A percentile compares a stretch with the other conserved stretches of the same genome.
phyloP scores from a whole-genome alignment of 2,113 vertebrate genomes.

The Puffinus mauretanicus region DNA sequence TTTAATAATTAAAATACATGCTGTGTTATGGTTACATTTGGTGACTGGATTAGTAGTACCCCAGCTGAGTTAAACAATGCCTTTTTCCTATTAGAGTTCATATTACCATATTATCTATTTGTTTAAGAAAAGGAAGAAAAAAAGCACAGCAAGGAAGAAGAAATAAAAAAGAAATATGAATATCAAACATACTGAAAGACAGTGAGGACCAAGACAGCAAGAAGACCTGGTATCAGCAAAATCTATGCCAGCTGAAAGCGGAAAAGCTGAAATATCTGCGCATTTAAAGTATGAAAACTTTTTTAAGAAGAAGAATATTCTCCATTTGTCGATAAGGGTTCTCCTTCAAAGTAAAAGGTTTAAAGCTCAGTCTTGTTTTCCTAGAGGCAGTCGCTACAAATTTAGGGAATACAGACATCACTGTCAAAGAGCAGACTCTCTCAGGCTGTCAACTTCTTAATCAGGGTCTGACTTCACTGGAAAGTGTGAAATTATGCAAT shows the following conservation, averaged over 20 bases:
- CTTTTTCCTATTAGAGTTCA: slow-evolving; percentile 54
- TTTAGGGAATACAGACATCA: slow-evolving; percentile 41
- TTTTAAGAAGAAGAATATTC: background rate
- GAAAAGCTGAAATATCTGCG: slow-evolving; percentile 9
- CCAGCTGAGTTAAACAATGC: slow-evolving; percentile 56
- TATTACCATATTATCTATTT: slow-evolving; percentile 59
- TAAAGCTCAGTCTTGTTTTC: slow-evolving; percentile 3
- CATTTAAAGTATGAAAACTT: slow-evolving; percentile 19
- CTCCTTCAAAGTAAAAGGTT: slow-evolving; percentile 17
- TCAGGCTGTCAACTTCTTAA: slow-evolving; percentile 44
- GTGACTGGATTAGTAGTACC: slow-evolving; percentile 57
- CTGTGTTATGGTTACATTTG: slow-evolving; percentile 63
- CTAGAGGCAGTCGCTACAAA: background rate
- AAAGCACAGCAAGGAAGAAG: slow-evolving; percentile 41
- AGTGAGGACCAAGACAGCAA: slow-evolving; percentile 17
- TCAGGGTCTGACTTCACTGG: slow-evolving; percentile 39
- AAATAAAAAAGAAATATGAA: slow-evolving; percentile 56
- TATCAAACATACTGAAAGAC: slow-evolving; percentile 50
- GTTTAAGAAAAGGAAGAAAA: slow-evolving; percentile 51
- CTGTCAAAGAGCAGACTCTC: background rate
- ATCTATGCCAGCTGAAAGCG: background rate
- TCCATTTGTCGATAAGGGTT: background rate
- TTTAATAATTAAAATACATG: slow-evolving; percentile 64
- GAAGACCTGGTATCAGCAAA: slow-evolving; percentile 44
- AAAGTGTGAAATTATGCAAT: slow-evolving; percentile 54